phyloP scores from a whole-genome alignment of 2,888 invertebrate genomes.

The Camponotus fellah region DNA sequence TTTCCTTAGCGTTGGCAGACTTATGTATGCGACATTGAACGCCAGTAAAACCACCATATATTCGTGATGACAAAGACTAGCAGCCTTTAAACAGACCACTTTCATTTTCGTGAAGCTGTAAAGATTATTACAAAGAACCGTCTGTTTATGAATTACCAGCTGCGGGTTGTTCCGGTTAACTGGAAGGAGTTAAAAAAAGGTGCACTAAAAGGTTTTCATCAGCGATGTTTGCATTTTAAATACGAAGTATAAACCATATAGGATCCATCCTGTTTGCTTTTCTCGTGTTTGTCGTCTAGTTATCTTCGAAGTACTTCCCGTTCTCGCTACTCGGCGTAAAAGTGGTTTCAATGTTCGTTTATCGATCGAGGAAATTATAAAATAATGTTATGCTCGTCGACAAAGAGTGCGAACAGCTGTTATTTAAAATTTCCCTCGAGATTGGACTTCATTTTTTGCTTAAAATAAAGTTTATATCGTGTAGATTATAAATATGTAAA shows the following conservation, averaged over 20 bases:
- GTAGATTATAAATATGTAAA: too few relatives aligned
- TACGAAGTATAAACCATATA: conserved; percentile 17
- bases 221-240: conserved; percentile 51
- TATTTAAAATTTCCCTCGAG: too few relatives aligned
- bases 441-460: too few relatives aligned
- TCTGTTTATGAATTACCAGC: conserved; percentile 14
- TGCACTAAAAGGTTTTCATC: conserved; percentile 32
- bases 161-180: conserved; percentile 24
- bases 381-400: neutral
- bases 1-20: conserved; percentile 8
- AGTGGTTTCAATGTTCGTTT: neutral
- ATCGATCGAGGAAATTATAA: neutral
- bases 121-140: conserved; percentile 35
- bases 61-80: conserved; percentile 1
- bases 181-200: neutral
- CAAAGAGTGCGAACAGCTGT: neutral
- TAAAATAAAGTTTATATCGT: too few relatives aligned
- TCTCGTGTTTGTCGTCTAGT: conserved; percentile 53
- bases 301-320: conserved; percentile 49
- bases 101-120: conserved; percentile 6
- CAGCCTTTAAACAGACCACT: conserved; percentile 7
- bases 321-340: neutral
- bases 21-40: conserved; percentile 3
- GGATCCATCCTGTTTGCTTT: conserved; percentile 27
- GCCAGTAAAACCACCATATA: neutral